phyloP scores from a whole-genome alignment of 2,113 vertebrate species.

The Rhegmatorhina hoffmannsi region DNA sequence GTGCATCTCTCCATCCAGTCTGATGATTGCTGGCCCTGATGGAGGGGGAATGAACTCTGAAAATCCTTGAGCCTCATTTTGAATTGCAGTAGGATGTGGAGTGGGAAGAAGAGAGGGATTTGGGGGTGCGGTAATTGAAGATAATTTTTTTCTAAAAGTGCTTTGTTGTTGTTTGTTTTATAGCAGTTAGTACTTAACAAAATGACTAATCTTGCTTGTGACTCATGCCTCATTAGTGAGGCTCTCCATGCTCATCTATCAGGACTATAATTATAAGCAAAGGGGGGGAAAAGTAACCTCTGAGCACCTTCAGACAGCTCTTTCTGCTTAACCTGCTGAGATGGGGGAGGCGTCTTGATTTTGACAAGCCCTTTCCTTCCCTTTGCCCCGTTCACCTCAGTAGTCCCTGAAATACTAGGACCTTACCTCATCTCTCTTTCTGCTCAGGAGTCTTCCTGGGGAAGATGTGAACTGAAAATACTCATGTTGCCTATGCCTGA shows the following conservation, averaged over 20 bases:
- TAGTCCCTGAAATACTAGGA: neutral
- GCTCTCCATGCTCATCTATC: neutral
- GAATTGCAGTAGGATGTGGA: neutral
- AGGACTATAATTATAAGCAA: neutral
- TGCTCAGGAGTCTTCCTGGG: neutral
- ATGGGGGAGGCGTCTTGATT: neutral
- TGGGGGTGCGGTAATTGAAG: neutral
- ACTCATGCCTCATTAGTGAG: conserved; percentile 30
- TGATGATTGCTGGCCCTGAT: neutral
- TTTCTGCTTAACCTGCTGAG: neutral
- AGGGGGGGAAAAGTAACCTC: neutral
- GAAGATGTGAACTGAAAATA: neutral
- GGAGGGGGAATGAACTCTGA: neutral
- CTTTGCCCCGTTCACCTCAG: neutral
- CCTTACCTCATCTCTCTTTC: neutral
- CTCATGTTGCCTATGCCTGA: neutral
- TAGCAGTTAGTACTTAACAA: conserved; percentile 6
- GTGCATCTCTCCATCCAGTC: neutral
- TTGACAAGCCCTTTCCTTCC: neutral
- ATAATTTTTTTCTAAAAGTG: neutral
- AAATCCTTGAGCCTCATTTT: neutral
- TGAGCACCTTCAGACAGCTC: neutral
- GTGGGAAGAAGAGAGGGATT: neutral
- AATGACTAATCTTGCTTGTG: conserved; percentile 22
- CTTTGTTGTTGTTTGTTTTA: conserved; percentile 20